These are phyloP conservation scores for Suricata suricatta DNA, from an alignment of 2,113 vertebrate species.

Conservation along the genomic window DNA sequence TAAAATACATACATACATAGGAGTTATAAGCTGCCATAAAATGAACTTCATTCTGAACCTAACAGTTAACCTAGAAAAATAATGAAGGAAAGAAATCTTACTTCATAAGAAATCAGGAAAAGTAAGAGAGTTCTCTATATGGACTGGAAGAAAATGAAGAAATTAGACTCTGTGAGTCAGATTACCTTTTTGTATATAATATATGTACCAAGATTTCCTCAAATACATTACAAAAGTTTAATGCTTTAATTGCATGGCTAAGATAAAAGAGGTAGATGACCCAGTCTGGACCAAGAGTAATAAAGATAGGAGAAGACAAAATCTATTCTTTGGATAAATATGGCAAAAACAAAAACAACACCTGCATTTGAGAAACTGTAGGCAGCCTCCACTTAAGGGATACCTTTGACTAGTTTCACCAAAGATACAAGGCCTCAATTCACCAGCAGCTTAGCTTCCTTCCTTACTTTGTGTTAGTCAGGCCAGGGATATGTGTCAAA, in stretches of 20 bases:
- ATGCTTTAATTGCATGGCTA: background rate
- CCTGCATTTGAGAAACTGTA: background rate
- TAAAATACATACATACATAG: background rate
- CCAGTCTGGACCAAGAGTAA: background rate
- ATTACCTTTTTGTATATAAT: background rate
- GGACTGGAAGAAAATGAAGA: background rate
- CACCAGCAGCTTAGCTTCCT: background rate
- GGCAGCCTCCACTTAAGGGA: background rate
- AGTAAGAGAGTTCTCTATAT: background rate
- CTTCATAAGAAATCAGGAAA: background rate
- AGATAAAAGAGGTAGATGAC: background rate
- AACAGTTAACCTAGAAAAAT: constrained; percentile 30
- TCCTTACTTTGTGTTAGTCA: background rate
- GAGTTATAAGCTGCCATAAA: background rate
- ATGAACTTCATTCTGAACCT: background rate
- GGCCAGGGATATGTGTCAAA: background rate
- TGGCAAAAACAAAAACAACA: background rate
- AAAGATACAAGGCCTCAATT: background rate
- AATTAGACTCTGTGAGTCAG: background rate
- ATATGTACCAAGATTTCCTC: background rate
- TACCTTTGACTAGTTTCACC: background rate
- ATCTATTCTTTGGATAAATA: background rate
- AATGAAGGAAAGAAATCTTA: background rate
- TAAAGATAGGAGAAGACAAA: background rate
- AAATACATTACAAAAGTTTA: background rate